Conservation (phyloP, 1,140 invertebrate genomes). For the Phenacoccus solenopsis region DNA sequence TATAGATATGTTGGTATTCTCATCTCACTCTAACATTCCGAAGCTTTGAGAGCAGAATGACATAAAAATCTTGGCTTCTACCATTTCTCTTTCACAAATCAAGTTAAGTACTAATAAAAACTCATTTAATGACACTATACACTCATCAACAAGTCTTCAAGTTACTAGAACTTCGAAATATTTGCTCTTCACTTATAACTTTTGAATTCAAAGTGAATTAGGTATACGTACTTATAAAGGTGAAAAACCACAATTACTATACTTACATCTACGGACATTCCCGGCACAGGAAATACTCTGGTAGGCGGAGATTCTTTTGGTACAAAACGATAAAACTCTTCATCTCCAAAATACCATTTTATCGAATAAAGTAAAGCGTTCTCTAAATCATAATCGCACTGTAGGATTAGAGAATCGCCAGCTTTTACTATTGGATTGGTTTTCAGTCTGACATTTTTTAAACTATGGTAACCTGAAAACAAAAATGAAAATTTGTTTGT, state of each 20-base stretch:
- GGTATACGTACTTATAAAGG: no score
- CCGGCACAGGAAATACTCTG: constrained; percentile 47
- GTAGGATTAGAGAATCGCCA: constrained; percentile 53
- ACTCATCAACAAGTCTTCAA: no score
- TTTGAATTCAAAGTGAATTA: no score
- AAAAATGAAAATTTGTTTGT: not conserved
- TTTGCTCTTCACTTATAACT: no score
- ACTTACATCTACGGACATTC: constrained; percentile 57
- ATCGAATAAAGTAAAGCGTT: constrained; percentile 61
- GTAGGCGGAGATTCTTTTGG: constrained; percentile 53
- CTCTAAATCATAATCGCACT: constrained; percentile 70
- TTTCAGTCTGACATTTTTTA: not conserved
- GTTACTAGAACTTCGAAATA: no score
- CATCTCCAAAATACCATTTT: constrained; percentile 65
- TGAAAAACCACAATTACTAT: constrained; percentile 16
- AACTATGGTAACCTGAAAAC: not conserved
- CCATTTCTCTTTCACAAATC: no score
- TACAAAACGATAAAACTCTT: constrained; percentile 66
- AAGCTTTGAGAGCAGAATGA: no score
- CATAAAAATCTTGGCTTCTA: no score
- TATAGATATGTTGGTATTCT: no score
- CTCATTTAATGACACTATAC: no score
- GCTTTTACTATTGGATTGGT: constrained; percentile 38
- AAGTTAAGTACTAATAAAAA: no score
- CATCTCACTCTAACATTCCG: no score